Evolutionary conservation across 2,113 vertebrate species (phyloP).

Genomic region (Laterallus jamaicensis): DNA sequence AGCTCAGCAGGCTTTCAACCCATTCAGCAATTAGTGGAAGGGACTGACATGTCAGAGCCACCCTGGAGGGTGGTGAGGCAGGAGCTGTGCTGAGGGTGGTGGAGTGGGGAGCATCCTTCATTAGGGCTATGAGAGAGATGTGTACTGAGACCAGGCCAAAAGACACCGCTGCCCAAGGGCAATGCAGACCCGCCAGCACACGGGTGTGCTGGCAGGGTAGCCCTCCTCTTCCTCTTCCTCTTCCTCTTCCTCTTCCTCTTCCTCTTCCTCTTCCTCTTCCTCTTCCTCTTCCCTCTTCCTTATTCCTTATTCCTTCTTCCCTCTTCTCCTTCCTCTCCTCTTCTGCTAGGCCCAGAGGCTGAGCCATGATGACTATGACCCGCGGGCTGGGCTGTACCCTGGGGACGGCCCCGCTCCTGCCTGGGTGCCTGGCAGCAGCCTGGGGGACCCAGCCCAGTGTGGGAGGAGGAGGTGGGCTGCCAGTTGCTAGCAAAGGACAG

Average conservation of each 20-base stretch:
- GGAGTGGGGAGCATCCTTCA: background rate
- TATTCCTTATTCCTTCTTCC: background rate
- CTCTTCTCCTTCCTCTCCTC: too few relatives aligned
- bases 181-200: fast-evolving
- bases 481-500: background rate
- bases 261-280: too few relatives aligned
- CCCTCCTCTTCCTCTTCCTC: background rate
- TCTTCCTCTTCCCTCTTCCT: background rate
- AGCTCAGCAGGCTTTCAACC: background rate
- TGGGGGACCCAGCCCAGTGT: background rate
- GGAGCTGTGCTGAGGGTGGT: background rate
- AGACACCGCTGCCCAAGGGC: fast-evolving
- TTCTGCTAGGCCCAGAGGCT: background rate
- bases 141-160: background rate
- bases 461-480: background rate
- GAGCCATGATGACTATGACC: too few relatives aligned
- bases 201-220: background rate
- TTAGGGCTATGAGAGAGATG: too few relatives aligned
- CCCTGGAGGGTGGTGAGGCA: fast-evolving
- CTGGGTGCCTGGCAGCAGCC: background rate
- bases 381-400: fast-evolving
- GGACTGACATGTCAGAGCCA: background rate
- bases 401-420: background rate
- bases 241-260: background rate
- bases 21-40: background rate